Evolutionary conservation across 2,797 vertebrate genomes (phyloP).

Genomic region (Gymnoscopelus microlampas): DNA sequence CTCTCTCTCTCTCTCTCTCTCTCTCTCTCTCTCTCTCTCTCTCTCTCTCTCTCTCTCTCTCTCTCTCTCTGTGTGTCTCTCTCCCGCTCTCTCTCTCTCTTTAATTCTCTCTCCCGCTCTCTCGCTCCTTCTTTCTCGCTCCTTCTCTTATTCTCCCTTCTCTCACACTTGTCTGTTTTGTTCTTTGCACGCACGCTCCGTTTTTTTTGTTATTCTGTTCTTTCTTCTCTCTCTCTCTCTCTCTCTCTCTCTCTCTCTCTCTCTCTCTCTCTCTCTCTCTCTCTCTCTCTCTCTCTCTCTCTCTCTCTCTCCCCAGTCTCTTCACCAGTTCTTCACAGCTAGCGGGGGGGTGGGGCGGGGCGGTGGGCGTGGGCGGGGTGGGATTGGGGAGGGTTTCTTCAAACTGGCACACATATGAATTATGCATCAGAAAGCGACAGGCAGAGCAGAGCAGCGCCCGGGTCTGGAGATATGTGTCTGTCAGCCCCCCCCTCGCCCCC

Average conservation of each 20-base stretch:
- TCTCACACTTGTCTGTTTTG: no score
- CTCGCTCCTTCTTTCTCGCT: not conserved
- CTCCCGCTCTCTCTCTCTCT: slow-evolving; percentile 17
- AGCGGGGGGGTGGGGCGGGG: slow-evolving; percentile 44
- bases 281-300: slow-evolving; percentile 45
- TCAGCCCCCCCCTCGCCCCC: slow-evolving; percentile 50
- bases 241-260: slow-evolving; percentile 9
- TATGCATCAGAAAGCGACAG: slow-evolving; percentile 77
- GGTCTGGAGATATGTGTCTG: slow-evolving; percentile 74
- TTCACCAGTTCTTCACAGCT: slow-evolving; percentile 65
- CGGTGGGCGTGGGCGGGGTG: slow-evolving; percentile 16
- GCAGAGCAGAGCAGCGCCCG: slow-evolving; percentile 48
- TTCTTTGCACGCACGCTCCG: no score
- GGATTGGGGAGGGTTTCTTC: slow-evolving; percentile 74
- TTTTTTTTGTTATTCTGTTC: slow-evolving; percentile 30
- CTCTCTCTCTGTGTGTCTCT: slow-evolving; percentile 14
- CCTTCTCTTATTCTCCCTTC: no score
- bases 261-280: slow-evolving; percentile 50
- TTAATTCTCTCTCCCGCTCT: slow-evolving; percentile 2
- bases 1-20: slow-evolving; percentile 1
- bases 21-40: not conserved
- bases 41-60: slow-evolving; percentile 20
- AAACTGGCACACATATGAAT: slow-evolving; percentile 82
- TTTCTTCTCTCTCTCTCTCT: slow-evolving; percentile 37
- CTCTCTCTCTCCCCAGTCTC: slow-evolving; percentile 29